Base-by-base conservation (phyloP, 1,140 invertebrate species). In the Calephelis nemesis region DNA sequence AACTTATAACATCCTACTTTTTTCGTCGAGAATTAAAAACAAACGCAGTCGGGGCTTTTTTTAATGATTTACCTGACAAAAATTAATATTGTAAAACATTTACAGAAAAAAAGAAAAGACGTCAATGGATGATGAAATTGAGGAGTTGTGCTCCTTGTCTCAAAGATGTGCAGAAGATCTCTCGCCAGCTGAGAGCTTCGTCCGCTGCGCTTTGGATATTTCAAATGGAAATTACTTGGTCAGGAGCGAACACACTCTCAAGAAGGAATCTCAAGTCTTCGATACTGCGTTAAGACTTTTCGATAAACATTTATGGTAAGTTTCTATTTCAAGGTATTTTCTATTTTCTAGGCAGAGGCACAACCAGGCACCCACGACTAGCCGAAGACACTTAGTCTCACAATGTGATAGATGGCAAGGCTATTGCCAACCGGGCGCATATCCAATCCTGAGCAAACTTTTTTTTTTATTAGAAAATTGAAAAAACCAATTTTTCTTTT, bases 231-330 rank as follows among this genome's bases (percentile, higher is more conserved):
- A 72, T 72, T 86, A 79, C 68, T 69, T 88, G 11, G 81, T 89
- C 0, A 74, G 87, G 7, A 88, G 85, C 63, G 87, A 90, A 40
- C 62, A 70, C 8, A 90, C 87, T 0, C 72, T 90, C 1, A 86
- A 74, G 65, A 74, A 69, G 5, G 83, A 86, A 8, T 83, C 83
- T 0, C 50, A 75, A 0, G 76, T 76, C 0, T 89, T 89, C 65
- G 82, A 82, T 47, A 76, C 67, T 11, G 84, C 88, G 40, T 73
- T 90, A 49, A 79, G 77, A 48, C 73, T 82, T 7, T 84, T 87
- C 71, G 88, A 90, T 63, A 81, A 72, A 66, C 88, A 90, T 77
- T 87, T 79, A 63, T 82, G 84, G 88, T 90, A 63, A 74, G 45
- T 67, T 39, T 47, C 42, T 7, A 45, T 5, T 7, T 45, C 42